A percentile compares a stretch with the other conserved stretches of the same genome.
Conservation (phyloP, 2,888 invertebrate genomes). For the Endotricha flammealis region DNA sequence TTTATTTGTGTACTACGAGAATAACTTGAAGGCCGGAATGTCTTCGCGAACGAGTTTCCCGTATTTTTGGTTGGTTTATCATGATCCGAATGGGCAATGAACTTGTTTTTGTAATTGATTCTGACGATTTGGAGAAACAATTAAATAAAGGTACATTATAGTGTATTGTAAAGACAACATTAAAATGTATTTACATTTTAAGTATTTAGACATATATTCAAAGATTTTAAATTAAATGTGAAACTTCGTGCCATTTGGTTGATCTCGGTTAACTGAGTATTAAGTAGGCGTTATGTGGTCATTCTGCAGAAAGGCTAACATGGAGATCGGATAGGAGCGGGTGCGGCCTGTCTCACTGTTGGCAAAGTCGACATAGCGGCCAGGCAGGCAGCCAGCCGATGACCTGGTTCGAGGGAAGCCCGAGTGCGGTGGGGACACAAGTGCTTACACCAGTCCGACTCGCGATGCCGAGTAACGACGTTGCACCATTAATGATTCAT, state of each 20-base stretch:
- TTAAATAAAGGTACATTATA: too few relatives aligned
- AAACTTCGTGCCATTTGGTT: constrained; percentile 24
- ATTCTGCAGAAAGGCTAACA: constrained; percentile 33
- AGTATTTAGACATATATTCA: too few relatives aligned
- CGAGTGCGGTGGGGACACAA: constrained; percentile 41
- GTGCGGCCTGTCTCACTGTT: constrained; percentile 44
- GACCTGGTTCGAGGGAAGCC: constrained; percentile 72
- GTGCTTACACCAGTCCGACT: constrained; percentile 18
- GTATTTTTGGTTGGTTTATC: constrained; percentile 6
- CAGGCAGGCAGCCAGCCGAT: constrained; percentile 51
- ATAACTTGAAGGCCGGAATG: constrained; percentile 20
- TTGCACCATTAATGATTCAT: too few relatives aligned
- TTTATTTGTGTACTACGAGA: constrained; percentile 4
- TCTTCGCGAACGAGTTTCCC: constrained; percentile 9
- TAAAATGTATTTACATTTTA: too few relatives aligned
- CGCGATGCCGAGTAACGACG: background rate
- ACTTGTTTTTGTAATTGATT: background rate
- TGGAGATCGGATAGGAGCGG: constrained; percentile 32
- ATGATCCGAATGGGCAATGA: constrained; percentile 1
- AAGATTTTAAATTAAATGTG: too few relatives aligned
- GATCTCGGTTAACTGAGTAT: constrained; percentile 27
- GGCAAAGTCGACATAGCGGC: constrained; percentile 47
- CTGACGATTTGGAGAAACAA: too few relatives aligned
- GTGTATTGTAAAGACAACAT: too few relatives aligned
- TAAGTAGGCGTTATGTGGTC: constrained; percentile 34